Evolutionary conservation across 1,140 invertebrate species (phyloP).

Genomic region (Drosophila chauvacae): DNA sequence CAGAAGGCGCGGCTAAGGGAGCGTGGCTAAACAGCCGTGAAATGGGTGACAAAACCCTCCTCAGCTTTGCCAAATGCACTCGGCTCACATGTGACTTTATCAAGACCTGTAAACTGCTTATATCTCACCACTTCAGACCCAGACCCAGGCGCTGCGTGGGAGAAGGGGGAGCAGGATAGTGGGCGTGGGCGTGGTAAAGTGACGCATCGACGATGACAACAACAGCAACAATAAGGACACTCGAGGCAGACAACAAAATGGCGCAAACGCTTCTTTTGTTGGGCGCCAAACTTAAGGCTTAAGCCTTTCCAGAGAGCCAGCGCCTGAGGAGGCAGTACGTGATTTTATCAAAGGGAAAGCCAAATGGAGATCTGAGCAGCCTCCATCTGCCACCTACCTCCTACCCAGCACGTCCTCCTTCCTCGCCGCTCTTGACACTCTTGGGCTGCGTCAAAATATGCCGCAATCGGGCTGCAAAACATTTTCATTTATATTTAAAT

Average conservation of each 20-base stretch:
- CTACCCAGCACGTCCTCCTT: background rate
- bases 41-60: slow-evolving; percentile 50
- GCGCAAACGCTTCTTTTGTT: slow-evolving; percentile 65
- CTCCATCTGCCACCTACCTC: background rate
- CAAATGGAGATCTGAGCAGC: slow-evolving; percentile 42
- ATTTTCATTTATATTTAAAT: slow-evolving; percentile 83
- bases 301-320: slow-evolving; percentile 60
- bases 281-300: slow-evolving; percentile 71
- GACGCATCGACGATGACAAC: slow-evolving; percentile 49
- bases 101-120: slow-evolving; percentile 58
- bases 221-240: slow-evolving; percentile 35
- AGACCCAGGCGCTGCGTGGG: background rate
- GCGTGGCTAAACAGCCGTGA: slow-evolving; percentile 51
- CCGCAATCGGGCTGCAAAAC: slow-evolving; percentile 81
- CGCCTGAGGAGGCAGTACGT: slow-evolving; percentile 73
- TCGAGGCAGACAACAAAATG: slow-evolving; percentile 66
- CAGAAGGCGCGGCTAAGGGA: slow-evolving; percentile 29
- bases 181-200: slow-evolving; percentile 24
- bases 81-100: slow-evolving; percentile 63
- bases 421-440: slow-evolving; percentile 38
- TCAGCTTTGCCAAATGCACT: slow-evolving; percentile 46
- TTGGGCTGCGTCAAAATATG: slow-evolving; percentile 80
- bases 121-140: slow-evolving; percentile 44
- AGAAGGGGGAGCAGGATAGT: background rate
- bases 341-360: slow-evolving; percentile 80